phyloP scores from a whole-genome alignment of 2,113 vertebrate species.

The Noctilio leporinus region DNA sequence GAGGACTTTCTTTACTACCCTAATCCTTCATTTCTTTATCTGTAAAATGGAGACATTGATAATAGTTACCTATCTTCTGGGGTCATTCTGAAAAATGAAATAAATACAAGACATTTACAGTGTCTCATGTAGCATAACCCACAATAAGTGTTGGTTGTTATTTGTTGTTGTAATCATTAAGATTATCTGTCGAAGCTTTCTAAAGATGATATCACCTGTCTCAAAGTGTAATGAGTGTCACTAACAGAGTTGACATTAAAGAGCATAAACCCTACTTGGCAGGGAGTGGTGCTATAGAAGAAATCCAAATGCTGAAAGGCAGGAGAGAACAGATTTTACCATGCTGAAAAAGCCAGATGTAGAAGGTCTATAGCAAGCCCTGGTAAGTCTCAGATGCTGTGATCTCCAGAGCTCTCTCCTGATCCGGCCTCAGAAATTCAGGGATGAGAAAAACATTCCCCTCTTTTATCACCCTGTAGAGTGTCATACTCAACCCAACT shows the following conservation, averaged over 20 bases:
- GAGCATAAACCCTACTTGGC: neutral
- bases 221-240: neutral
- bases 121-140: neutral
- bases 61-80: no score
- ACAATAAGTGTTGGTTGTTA: neutral
- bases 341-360: neutral
- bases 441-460: neutral
- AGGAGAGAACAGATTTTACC: no score
- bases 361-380: neutral
- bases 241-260: neutral
- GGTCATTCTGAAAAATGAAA: neutral
- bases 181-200: neutral
- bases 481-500: neutral
- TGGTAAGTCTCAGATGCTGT: rapidly evolving
- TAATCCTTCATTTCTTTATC: neutral
- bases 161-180: neutral
- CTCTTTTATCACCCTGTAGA: neutral
- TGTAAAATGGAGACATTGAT: neutral
- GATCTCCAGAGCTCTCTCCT: neutral
- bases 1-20: neutral
- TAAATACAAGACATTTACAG: neutral
- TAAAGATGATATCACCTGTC: neutral
- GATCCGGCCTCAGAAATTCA: neutral
- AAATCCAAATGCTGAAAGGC: neutral
- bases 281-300: neutral